phyloP scores from a whole-genome alignment of 2,888 invertebrate species.

The Lepidocyrtoides sp. region DNA sequence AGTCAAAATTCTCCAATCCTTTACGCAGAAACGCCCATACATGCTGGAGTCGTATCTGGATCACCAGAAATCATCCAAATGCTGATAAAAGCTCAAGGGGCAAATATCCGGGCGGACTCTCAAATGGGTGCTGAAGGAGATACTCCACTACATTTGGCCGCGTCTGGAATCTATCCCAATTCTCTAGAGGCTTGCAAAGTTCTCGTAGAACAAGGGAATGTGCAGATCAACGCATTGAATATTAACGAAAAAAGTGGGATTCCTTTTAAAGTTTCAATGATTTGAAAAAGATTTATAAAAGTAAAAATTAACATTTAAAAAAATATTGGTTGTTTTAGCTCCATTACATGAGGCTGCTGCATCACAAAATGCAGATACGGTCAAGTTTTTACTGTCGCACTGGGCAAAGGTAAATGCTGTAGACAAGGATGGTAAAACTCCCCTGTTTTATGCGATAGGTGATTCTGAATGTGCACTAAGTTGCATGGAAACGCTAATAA shows the following conservation, averaged over 20 bases:
- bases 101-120: not conserved
- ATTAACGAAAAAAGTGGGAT: conserved; percentile 88
- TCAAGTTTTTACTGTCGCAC: conserved; percentile 90
- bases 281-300: too few species aligned
- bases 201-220: conserved; percentile 91
- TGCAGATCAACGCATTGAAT: conserved; percentile 89
- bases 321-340: too few species aligned
- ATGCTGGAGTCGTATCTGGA: conserved; percentile 93
- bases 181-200: conserved; percentile 90
- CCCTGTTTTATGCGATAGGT: conserved; percentile 92
- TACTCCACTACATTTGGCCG: conserved; percentile 95
- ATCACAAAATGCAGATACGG: conserved; percentile 90
- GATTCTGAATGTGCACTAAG: conserved; percentile 85
- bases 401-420: conserved; percentile 90
- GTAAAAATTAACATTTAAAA: too few species aligned
- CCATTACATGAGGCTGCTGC: conserved; percentile 94
- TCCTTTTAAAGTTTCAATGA: too few species aligned
- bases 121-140: conserved; percentile 87
- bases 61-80: conserved; percentile 91
- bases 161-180: conserved; percentile 93
- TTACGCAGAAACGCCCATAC: conserved; percentile 90
- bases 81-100: conserved; percentile 87
- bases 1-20: conserved; percentile 89
- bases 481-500: not conserved
- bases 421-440: conserved; percentile 92